Conservation (phyloP, 2,113 vertebrate genomes). For the Neogale vison region DNA sequence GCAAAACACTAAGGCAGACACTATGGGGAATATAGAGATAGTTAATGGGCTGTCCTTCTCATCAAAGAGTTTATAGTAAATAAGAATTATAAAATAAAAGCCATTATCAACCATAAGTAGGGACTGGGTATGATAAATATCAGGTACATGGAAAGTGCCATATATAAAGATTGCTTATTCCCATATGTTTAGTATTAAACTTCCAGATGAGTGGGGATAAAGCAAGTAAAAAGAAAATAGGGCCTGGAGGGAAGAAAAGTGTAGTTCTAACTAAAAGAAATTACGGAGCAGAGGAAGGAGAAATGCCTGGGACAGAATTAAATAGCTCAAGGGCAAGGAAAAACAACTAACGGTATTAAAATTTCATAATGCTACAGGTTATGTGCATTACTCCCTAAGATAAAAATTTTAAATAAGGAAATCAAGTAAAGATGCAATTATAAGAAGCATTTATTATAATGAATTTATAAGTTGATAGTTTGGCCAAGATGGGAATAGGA, state of each 20-base stretch:
- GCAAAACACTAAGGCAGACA: background rate
- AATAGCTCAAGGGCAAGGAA: background rate
- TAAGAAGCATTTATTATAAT: background rate
- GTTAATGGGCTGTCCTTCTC: background rate
- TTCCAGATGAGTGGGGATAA: background rate
- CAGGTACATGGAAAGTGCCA: background rate
- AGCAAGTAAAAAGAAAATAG: background rate
- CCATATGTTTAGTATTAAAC: background rate
- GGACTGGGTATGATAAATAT: background rate
- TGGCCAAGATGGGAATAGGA: background rate
- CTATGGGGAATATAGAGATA: background rate
- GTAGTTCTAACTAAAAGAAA: background rate
- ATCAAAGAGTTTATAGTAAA: background rate
- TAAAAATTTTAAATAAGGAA: background rate
- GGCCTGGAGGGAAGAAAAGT: background rate
- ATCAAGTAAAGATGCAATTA: background rate
- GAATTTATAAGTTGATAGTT: background rate
- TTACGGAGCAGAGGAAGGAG: background rate
- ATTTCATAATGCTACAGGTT: background rate
- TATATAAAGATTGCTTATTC: background rate
- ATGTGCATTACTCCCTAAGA: background rate
- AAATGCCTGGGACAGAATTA: background rate
- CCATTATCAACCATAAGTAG: background rate
- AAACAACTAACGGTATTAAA: background rate
- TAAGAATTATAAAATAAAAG: background rate